Conservation (phyloP, 2,888 invertebrate species). For the Drosophila anomalata region DNA sequence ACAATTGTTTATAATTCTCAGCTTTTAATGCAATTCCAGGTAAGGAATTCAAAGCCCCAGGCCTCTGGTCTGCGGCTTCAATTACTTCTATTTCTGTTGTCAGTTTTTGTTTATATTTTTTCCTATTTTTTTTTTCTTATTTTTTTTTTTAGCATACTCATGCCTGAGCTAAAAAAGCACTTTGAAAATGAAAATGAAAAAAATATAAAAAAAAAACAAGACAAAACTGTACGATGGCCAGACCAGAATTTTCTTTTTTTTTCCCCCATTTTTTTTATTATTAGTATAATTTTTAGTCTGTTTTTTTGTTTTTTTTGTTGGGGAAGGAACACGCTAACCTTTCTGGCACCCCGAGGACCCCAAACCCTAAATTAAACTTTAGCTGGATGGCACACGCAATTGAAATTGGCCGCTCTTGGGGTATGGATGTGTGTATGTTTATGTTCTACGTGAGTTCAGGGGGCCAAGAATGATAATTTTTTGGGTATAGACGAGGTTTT, state of each 20-base stretch:
- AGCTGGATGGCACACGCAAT: constrained; percentile 43
- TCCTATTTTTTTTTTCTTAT: neutral
- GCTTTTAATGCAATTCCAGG: neutral
- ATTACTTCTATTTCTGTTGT: constrained; percentile 3
- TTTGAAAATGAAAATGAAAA: constrained; percentile 64
- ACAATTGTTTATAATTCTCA: neutral
- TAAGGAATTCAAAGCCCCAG: neutral
- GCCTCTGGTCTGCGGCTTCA: neutral
- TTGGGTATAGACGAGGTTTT: neutral
- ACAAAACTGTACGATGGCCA: constrained; percentile 8
- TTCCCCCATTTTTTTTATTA: neutral
- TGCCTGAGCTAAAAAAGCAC: constrained; percentile 44
- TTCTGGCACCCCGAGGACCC: constrained; percentile 7
- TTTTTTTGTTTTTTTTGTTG: neutral
- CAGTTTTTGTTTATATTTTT: neutral
- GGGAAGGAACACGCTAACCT: constrained; percentile 9
- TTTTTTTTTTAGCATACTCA: neutral
- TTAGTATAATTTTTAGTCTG: neutral
- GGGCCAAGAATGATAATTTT: neutral
- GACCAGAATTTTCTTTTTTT: neutral
- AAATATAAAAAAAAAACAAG: constrained; percentile 19
- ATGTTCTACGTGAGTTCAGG: too few species aligned
- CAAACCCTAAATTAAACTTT: constrained; percentile 10
- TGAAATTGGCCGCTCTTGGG: constrained; percentile 31
- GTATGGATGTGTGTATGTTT: neutral